These are phyloP conservation scores for Lissocephala sabroskyi DNA, from an alignment of 2,888 invertebrate genomes.

Conservation along the genomic window DNA sequence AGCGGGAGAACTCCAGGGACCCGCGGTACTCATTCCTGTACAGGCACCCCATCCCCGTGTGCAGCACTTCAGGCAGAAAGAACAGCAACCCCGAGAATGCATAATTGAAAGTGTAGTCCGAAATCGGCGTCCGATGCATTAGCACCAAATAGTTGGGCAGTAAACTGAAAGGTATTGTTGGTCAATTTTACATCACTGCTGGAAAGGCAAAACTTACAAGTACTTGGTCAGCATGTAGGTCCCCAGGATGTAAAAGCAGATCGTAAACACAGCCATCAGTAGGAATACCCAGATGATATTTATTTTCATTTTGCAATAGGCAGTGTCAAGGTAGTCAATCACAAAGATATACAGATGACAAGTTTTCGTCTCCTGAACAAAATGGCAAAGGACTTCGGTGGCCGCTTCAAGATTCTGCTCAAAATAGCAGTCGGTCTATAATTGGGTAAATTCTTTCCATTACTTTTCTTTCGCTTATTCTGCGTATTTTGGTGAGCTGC, in stretches of 20 bases:
- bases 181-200: no score
- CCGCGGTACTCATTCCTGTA: not conserved
- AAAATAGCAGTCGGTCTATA: conserved; percentile 16
- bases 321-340: conserved; percentile 3
- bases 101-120: conserved; percentile 18
- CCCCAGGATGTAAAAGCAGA: not conserved
- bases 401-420: not conserved
- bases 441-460: no score
- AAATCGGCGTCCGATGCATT: conserved; percentile 25
- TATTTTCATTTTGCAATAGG: conserved; percentile 15
- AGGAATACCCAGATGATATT: no score
- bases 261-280: not conserved
- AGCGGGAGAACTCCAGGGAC: conserved; percentile 10
- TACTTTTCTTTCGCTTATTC: no score
- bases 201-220: conserved; percentile 33
- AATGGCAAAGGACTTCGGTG: no score
- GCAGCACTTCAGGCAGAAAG: conserved; percentile 13
- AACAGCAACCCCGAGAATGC: conserved; percentile 16
- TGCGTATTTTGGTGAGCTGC: no score
- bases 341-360: conserved; percentile 10
- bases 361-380: not conserved
- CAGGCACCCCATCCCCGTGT: conserved; percentile 1
- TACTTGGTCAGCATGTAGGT: conserved; percentile 17
- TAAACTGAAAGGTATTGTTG: no score
- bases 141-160: conserved; percentile 32